These are phyloP conservation scores for Onychomys arenicola DNA, from an alignment of 2,797 vertebrate species.

Conservation along the genomic window DNA sequence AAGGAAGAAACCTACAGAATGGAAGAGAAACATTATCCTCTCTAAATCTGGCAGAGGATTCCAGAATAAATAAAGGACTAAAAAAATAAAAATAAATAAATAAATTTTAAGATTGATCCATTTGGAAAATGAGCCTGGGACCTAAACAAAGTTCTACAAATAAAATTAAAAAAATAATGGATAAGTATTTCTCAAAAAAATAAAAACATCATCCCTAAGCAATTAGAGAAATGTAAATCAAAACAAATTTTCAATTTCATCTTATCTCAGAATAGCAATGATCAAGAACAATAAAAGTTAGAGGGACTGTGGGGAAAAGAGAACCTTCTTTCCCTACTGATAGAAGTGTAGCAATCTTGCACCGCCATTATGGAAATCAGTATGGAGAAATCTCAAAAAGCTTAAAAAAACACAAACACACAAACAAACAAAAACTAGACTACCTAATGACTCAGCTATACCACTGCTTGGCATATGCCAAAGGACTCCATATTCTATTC, in stretches of 20 bases:
- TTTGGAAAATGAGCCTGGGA: too few relatives aligned
- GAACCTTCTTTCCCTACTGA: background rate
- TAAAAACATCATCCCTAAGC: background rate
- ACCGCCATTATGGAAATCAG: background rate
- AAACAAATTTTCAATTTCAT: background rate
- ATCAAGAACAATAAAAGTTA: background rate
- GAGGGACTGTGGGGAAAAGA: background rate
- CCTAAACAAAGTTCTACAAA: too few relatives aligned
- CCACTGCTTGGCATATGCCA: background rate
- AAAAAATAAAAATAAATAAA: too few relatives aligned
- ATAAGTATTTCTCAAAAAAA: background rate
- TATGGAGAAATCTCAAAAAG: background rate
- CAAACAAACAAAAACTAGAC: background rate
- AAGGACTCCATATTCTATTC: background rate
- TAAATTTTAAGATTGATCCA: too few relatives aligned
- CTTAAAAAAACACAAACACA: background rate
- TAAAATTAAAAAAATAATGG: background rate
- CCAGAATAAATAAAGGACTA: too few relatives aligned
- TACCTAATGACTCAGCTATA: background rate
- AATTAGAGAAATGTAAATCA: background rate
- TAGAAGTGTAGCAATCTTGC: background rate
- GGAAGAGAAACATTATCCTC: too few relatives aligned
- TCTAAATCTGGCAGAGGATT: too few relatives aligned
- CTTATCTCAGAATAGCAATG: background rate
- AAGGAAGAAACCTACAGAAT: too few relatives aligned